Evolutionary conservation across 2,797 vertebrate species (phyloP).

Genomic region (Acrocephalus scirpaceus): DNA sequence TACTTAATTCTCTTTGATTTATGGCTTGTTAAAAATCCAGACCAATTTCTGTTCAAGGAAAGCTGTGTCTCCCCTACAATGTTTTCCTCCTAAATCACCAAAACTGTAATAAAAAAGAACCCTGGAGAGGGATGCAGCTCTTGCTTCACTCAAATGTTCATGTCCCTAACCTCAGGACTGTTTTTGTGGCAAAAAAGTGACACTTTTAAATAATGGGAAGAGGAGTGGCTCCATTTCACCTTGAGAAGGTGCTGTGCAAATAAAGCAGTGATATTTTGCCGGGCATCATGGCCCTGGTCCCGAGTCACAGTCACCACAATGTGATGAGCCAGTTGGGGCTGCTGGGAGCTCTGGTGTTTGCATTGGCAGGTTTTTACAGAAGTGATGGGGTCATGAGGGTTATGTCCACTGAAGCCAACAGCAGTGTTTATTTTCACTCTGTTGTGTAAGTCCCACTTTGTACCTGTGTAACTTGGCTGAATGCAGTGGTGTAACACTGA

Average conservation of each 20-base stretch:
- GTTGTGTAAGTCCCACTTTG: conserved; percentile 15
- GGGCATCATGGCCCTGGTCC: background rate
- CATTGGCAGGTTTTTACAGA: conserved; percentile 40
- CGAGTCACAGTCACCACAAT: background rate
- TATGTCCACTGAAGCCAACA: conserved; percentile 42
- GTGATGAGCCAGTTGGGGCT: background rate
- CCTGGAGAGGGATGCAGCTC: background rate
- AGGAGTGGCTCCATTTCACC: background rate
- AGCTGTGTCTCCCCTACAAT: background rate
- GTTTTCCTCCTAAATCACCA: background rate
- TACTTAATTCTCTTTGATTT: background rate
- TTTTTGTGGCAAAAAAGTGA: fast-evolving
- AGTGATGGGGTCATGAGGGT: background rate
- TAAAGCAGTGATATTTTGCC: background rate
- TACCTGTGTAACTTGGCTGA: conserved; percentile 39
- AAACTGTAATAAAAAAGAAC: background rate
- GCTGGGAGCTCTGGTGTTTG: conserved; percentile 27
- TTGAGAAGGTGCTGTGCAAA: background rate
- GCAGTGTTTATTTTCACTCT: conserved; percentile 42
- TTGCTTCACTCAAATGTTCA: background rate
- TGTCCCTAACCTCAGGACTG: background rate
- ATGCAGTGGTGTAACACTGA: conserved; percentile 26
- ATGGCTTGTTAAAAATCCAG: background rate
- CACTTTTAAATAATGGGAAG: background rate
- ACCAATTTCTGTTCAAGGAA: background rate